Evolutionary conservation across 2,113 vertebrate species (phyloP).

Genomic region (Anolis carolinensis): DNA sequence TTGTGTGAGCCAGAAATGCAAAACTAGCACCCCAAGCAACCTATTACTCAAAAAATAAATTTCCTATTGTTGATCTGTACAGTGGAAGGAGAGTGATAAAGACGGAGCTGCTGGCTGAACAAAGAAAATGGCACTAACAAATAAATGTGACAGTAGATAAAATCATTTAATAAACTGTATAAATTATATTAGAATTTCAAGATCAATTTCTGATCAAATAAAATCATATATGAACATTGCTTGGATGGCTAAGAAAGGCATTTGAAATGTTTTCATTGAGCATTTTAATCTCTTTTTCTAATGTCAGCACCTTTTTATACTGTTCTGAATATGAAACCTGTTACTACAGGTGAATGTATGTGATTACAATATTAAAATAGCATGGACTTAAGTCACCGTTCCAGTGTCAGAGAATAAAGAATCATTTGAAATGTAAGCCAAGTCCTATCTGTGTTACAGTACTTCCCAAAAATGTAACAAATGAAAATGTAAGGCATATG

Average conservation of each 20-base stretch:
- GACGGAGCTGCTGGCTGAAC: not conserved
- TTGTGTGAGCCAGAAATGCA: not conserved
- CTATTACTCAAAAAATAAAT: constrained; percentile 23
- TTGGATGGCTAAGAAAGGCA: not conserved
- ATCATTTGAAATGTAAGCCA: not conserved
- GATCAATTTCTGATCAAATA: constrained; percentile 3
- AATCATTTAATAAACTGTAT: constrained; percentile 42
- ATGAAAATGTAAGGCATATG: not conserved
- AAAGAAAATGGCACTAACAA: constrained; percentile 29
- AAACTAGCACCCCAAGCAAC: not conserved
- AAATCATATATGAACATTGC: not conserved
- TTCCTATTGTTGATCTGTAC: constrained; percentile 14
- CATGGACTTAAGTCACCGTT: not conserved
- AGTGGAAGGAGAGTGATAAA: constrained; percentile 16
- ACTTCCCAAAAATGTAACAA: not conserved
- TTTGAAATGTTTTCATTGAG: not conserved
- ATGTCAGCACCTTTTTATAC: not conserved
- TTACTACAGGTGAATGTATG: constrained; percentile 2
- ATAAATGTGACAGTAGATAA: not conserved
- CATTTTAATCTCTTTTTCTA: not conserved
- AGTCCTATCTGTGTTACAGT: not conserved
- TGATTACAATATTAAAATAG: constrained; percentile 26
- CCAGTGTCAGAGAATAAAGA: not conserved
- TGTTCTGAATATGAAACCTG: constrained; percentile 10
- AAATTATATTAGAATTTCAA: constrained; percentile 28